Evolutionary conservation across 1,140 invertebrate genomes (phyloP), one percentile per base, ranked within the genome.

Genomic region (Condylostylus longicornis): DNA sequence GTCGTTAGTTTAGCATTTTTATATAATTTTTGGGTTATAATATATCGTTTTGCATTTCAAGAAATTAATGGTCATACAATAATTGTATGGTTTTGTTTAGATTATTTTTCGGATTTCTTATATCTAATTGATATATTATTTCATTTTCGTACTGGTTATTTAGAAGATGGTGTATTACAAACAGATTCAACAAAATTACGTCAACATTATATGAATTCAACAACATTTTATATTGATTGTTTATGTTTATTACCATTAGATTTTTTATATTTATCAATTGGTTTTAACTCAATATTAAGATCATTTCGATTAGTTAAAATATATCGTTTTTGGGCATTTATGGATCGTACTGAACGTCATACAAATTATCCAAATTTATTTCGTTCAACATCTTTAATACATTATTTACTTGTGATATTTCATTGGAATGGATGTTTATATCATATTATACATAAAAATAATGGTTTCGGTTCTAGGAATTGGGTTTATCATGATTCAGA

Each of bases 401-500:
- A 97, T 70, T 95, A 95, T 68, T 74, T 96, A 50, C 70, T 97
- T 66, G 89, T 94, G 64, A 91, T 96, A 64, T 97, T 97, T 70
- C 94, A 98, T 72, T 98, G 93, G 93, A 98, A 98, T 66, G 90
- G 93, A 47, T 97, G 93, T 70, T 71, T 97, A 55, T 94, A 90
- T 69, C 85, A 94, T 71, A 83, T 94, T 60, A 87, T 95, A 55
- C 79, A 84, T 71, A 88, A 88, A 67, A 89, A 89, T 66, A 81
- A 88, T 64, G 86, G 83, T 43, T 91, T 91, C 61, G 86, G 85
- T 47, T 84, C 81, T 58, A 78, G 80, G 57, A 84, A 87, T 61
- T 90, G 85, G 85, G 82, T 86, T 51, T 90, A 82, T 61, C 75
- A 72, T 53, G 81, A 83, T 50, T 76, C 77, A 31, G 78, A 85